Evolutionary conservation across 37 sponge, comb jelly and placozoan genomes (phyloP).

Genomic region (Beroe forskalii): DNA sequence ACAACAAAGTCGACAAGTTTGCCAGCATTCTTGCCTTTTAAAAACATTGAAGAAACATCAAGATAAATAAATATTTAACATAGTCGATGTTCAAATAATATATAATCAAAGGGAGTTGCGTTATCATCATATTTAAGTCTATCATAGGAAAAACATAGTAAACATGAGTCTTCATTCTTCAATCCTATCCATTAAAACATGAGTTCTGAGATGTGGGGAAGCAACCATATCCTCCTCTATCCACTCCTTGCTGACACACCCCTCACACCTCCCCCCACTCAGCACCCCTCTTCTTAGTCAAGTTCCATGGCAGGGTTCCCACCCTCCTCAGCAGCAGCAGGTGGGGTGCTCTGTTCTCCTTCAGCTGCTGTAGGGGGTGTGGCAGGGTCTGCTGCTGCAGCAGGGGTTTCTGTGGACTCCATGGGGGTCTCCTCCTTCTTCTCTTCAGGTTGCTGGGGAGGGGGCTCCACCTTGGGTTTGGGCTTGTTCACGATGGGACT

Average conservation of each 20-base stretch:
- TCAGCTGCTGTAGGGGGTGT: background rate
- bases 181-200: too few relatives aligned
- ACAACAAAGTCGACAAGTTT: background rate
- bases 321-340: background rate
- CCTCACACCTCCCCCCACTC: too few relatives aligned
- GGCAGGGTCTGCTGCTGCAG: background rate
- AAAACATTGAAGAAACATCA: background rate
- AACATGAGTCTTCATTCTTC: too few relatives aligned
- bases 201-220: too few relatives aligned
- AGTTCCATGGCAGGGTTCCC: background rate
- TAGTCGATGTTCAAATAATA: background rate
- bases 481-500: conserved; percentile 92
- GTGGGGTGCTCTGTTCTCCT: background rate
- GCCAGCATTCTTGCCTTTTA: background rate
- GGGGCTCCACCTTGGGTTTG: conserved; percentile 95
- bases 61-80: background rate
- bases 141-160: too few relatives aligned
- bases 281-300: too few relatives aligned
- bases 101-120: too few relatives aligned
- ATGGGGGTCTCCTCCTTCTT: conserved; percentile 27
- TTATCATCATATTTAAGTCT: too few relatives aligned
- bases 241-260: too few relatives aligned
- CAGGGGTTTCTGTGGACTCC: conserved; percentile 13
- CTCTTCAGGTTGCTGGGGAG: conserved; percentile 55
- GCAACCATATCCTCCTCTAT: too few relatives aligned